Evolutionary conservation across 2,113 vertebrate genomes (phyloP).

Genomic region (Labeo catla): DNA sequence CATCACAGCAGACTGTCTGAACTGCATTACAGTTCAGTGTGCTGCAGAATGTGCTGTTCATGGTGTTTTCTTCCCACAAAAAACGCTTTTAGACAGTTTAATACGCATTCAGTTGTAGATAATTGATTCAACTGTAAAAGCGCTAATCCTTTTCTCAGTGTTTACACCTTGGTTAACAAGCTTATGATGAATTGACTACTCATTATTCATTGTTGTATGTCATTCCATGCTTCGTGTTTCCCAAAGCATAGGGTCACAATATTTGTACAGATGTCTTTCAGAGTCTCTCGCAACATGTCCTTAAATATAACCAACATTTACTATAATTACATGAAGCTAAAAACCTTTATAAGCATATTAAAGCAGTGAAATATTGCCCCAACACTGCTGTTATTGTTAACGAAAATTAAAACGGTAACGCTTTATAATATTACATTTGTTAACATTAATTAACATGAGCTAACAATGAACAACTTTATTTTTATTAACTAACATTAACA

Average conservation of each 20-base stretch:
- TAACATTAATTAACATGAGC: neutral
- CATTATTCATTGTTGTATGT: neutral
- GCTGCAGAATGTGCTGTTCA: conserved; percentile 47
- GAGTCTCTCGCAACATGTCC: neutral
- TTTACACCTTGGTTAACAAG: conserved; percentile 38
- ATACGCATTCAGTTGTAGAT: conserved; percentile 30
- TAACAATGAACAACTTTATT: neutral
- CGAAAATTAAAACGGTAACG: neutral
- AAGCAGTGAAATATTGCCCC: neutral
- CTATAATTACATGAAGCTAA: conserved; percentile 46
- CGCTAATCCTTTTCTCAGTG: conserved; percentile 25
- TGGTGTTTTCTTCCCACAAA: conserved; percentile 23
- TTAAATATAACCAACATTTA: neutral
- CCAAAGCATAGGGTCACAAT: neutral
- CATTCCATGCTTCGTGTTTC: conserved; percentile 32
- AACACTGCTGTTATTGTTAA: neutral
- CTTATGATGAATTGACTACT: conserved; percentile 5
- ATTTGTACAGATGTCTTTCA: neutral
- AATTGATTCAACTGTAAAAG: conserved; percentile 27
- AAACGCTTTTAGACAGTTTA: conserved; percentile 9
- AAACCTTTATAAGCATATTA: neutral
- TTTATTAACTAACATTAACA: too few relatives aligned
- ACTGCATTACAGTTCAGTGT: conserved; percentile 31
- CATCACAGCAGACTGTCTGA: conserved; percentile 45
- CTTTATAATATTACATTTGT: neutral